Conservation (phyloP, 2,113 vertebrate species). For the Mesocricetus auratus region DNA sequence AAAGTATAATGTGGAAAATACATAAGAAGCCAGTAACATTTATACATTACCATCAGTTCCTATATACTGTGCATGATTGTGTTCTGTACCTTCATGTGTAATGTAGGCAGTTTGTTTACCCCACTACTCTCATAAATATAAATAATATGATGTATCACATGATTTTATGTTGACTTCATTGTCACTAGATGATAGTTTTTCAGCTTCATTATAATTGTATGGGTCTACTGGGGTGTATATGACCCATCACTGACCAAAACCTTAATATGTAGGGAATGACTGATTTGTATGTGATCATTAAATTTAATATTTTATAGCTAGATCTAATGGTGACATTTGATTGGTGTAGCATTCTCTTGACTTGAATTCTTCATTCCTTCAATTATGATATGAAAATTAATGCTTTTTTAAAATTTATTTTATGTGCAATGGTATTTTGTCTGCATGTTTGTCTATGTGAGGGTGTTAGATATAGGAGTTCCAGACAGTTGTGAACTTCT, state of each 20-base stretch:
- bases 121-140: background rate
- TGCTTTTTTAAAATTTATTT: background rate
- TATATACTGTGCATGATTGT: background rate
- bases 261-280: background rate
- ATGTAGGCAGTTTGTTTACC: background rate
- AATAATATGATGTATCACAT: background rate
- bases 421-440: background rate
- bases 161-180: background rate
- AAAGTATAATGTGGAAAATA: background rate
- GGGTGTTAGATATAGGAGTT: background rate
- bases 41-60: background rate
- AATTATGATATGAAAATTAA: background rate
- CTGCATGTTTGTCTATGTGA: background rate
- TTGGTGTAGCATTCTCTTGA: conserved; percentile 15
- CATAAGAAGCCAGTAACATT: background rate
- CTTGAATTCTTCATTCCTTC: background rate
- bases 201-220: background rate
- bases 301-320: conserved; percentile 46
- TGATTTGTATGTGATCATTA: conserved; percentile 35
- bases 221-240: background rate
- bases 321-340: conserved; percentile 9
- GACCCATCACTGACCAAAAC: background rate
- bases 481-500: background rate
- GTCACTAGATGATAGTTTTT: background rate
- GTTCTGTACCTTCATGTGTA: background rate